Conservation (phyloP, 2,113 vertebrate species). For the Beaufortia kweichowensis region DNA sequence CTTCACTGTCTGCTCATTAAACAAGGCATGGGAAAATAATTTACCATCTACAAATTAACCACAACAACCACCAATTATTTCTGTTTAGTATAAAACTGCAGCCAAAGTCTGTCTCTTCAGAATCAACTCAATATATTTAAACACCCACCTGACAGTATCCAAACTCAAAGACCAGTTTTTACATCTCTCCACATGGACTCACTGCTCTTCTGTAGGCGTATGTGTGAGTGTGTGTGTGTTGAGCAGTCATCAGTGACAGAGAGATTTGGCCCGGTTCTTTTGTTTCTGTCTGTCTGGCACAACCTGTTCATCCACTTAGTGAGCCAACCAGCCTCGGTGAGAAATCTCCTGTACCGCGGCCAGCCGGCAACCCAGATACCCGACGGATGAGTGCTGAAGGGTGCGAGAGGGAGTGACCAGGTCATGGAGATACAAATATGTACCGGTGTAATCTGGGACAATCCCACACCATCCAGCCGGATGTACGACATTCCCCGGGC, state of each 20-base stretch:
- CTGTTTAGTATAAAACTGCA: background rate
- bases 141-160: background rate
- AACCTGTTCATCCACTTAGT: background rate
- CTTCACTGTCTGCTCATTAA: no score
- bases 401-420: background rate
- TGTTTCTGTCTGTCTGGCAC: slow-evolving; percentile 27
- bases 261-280: slow-evolving; percentile 25
- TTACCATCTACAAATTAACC: background rate
- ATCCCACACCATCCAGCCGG: slow-evolving; percentile 20
- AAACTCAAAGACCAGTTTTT: background rate
- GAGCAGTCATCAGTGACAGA: background rate
- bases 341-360: background rate
- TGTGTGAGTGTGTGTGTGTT: slow-evolving; percentile 6
- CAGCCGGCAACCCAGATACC: slow-evolving; percentile 6
- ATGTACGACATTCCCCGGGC: slow-evolving; percentile 2
- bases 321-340: background rate
- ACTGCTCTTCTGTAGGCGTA: background rate
- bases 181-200: background rate
- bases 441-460: slow-evolving; percentile 4
- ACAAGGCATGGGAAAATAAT: no score
- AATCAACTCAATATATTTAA: slow-evolving; percentile 6
- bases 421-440: background rate
- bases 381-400: background rate
- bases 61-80: background rate
- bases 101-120: background rate